Evolutionary conservation across 1,140 invertebrate species (phyloP).

Genomic region (Olivierus martensii): DNA sequence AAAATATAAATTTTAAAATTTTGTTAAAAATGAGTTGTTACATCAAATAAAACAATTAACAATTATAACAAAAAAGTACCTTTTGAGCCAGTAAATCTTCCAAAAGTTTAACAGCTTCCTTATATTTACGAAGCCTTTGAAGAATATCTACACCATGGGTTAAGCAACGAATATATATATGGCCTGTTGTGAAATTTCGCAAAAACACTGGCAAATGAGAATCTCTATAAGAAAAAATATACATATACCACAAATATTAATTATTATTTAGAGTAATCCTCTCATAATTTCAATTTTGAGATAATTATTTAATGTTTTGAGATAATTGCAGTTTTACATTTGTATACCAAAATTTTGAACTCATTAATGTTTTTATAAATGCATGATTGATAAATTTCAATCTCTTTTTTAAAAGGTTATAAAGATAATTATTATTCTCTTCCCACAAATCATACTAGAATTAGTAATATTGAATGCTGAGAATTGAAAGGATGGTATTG

Average conservation of each 20-base stretch:
- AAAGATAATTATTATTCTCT: too few species aligned
- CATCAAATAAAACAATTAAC: too few species aligned
- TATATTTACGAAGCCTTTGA: conserved; percentile 34
- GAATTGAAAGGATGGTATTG: too few species aligned
- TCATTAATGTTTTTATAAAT: too few species aligned
- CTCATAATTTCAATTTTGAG: background rate
- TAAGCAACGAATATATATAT: conserved; percentile 31
- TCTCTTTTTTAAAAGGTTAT: too few species aligned
- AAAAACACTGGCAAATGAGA: conserved; percentile 31
- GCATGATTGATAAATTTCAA: too few species aligned
- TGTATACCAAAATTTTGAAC: too few species aligned
- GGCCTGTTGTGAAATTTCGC: conserved; percentile 33
- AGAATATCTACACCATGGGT: conserved; percentile 34
- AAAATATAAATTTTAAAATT: too few species aligned
- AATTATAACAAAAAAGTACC: conserved; percentile 24
- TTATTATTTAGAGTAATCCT: background rate
- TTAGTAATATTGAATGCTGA: too few species aligned
- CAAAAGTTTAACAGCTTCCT: conserved; percentile 33
- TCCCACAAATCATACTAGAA: too few species aligned
- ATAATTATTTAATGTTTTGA: background rate
- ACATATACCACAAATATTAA: background rate
- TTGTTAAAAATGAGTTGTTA: too few species aligned
- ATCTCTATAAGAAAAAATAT: conserved; percentile 23
- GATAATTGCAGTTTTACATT: too few species aligned
- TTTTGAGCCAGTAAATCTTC: conserved; percentile 32